Evolutionary conservation across 1,140 invertebrate species (phyloP), one percentile per base, ranked within the genome.

Genomic region (Trachymyrmex septentrionalis): DNA sequence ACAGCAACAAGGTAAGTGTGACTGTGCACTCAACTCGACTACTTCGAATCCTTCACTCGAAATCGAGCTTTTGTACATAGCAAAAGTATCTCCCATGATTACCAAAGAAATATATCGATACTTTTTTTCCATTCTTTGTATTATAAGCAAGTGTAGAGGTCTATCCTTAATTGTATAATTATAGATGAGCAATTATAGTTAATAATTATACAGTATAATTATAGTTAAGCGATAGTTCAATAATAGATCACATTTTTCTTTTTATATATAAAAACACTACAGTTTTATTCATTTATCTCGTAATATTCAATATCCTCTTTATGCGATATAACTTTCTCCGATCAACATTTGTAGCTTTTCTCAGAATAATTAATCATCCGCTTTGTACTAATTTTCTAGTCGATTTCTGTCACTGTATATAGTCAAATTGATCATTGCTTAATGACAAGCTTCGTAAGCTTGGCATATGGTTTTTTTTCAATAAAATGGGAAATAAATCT

Each of bases 1-100:
- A 64, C 89, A 91, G 50, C 85, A 73, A 50, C 93, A 95, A 96
- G 95, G 95, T 96, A 95, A 94, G 94, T 84, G 87, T 89, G 0
- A 61, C 87, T 89, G 92, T 94, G 94, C 93, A 90, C 92, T 93
- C 93, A 93, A 94, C 91, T 93, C 86, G 72, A 61, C 30, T n/a
- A 27, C 57, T 48, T 44, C 30, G 30, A 59, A 12, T 64, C 21
- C 12, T 7, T 19, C 75, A 6, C 7, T 21, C 27, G n/a, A 14
- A 53, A 55, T 48, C 64, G 14, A 73, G 80, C 80, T 61, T 84
- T 21, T 84, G 80, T 75, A 82, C 38, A 84, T 84, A 84, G 55
- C 24, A 2, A 59, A 44, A 21, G 3, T 30, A 50, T 9, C 34
- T 2, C 27, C 24, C 34, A 24, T 63, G 48, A 66, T 57, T 61